Evolutionary conservation across 2,888 invertebrate species (phyloP), one percentile per base, ranked within the genome.

Genomic region (Polydrusus pterygomalis): DNA sequence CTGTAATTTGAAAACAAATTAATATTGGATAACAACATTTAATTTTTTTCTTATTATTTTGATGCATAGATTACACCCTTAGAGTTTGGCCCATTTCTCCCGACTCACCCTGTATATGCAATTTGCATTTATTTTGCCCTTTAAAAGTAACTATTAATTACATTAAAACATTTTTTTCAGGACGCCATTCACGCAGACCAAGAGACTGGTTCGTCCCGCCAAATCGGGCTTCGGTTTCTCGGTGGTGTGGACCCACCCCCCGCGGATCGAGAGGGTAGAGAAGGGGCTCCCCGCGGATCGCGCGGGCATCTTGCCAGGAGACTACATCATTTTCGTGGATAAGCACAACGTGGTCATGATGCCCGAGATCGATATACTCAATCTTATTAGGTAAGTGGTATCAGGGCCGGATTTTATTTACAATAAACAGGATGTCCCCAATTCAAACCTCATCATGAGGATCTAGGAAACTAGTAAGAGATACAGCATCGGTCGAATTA

Each of bases 161-260:
- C 8, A n/a, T 43, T n/a, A 43, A 43, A 43, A 43, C 18, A 1
- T 20, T 17, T 40, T 10, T 70, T 95, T 95, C 10, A 90, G 95
- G 73, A 96, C 96, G 0, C 96, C 96, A 0, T 96, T 96, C 84
- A 96, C 96, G 15, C 92, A 93, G 76, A 94, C 95, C 56, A 93
- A 94, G 84, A 87, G 87, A 74, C 87, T 93, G 79, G 87, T 86
- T 9, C 84, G 90, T 54, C 81, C 83, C 43, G 83, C 87, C 17
- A 87, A 86, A 79, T 83, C 85, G n/a, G 94, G 94, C 25, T 95
- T 93, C 82, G 96, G 96, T 15, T 96, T 96, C 88, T 95, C 95
- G 6, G 93, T 96, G 68, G 95, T 96, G 0, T 96, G 96, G 96
- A 96, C 96, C 7, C 92, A 95, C 83, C 96, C 96, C 0, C 96